Percentiles rank a stretch among this genome's conserved stretches.
Conservation (phyloP, 2,888 invertebrate genomes). For the Abscondita cerata region DNA sequence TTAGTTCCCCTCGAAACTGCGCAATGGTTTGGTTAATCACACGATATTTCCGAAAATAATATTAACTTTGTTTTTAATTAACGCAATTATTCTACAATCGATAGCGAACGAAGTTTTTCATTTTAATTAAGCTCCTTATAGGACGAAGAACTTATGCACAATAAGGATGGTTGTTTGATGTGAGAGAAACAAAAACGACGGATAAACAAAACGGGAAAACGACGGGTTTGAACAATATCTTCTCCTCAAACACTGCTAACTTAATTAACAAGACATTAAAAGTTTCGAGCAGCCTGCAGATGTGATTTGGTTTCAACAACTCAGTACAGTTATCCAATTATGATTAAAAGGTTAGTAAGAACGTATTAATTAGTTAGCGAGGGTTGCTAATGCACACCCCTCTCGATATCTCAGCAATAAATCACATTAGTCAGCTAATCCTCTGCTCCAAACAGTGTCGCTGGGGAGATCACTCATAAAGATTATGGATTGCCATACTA, state of each 20-base stretch:
- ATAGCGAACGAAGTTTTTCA: conserved; percentile 1
- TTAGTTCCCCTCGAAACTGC: not conserved
- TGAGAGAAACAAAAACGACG: conserved; percentile 18
- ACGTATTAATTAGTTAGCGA: conserved; percentile 58
- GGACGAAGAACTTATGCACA: not conserved
- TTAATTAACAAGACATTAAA: conserved; percentile 58
- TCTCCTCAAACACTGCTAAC: conserved; percentile 47
- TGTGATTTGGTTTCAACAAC: conserved; percentile 53
- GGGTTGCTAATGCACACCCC: conserved; percentile 51
- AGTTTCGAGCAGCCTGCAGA: conserved; percentile 52
- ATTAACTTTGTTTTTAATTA: too few relatives aligned
- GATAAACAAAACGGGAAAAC: conserved; percentile 27
- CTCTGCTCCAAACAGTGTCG: conserved; percentile 49
- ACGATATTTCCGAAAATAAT: too few relatives aligned
- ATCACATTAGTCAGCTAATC: conserved; percentile 59
- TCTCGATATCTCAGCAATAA: conserved; percentile 56
- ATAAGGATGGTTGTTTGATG: conserved; percentile 14
- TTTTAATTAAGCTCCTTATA: conserved; percentile 1
- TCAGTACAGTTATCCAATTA: conserved; percentile 60
- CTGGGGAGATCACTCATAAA: conserved; percentile 42
- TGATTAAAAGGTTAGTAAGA: conserved; percentile 61
- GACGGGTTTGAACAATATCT: conserved; percentile 21
- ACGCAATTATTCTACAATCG: not conserved
- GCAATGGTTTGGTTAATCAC: too few relatives aligned
- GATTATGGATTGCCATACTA: conserved; percentile 34